phyloP scores from a whole-genome alignment of 2,888 invertebrate genomes.

The Rhagonycha lutea region DNA sequence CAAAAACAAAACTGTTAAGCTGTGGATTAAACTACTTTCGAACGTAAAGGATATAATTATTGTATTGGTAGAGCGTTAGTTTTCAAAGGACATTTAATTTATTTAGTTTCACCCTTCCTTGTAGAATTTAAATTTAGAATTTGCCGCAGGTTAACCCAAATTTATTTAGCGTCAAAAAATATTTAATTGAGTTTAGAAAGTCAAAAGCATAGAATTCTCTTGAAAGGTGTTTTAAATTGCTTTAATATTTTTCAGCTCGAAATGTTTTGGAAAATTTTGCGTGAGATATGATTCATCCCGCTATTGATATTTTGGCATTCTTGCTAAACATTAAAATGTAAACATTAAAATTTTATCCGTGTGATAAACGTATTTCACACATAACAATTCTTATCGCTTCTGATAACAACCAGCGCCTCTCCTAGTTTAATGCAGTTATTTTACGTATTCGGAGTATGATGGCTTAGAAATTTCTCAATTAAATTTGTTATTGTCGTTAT shows the following conservation, averaged over 20 bases:
- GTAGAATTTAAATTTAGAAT: background rate
- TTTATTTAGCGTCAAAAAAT: background rate
- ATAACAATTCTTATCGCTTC: background rate
- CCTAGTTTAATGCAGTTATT: background rate
- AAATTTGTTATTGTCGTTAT: background rate
- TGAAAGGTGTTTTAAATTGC: background rate
- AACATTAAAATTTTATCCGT: background rate
- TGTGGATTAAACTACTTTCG: background rate
- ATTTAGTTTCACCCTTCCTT: background rate
- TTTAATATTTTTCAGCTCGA: background rate
- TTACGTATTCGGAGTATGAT: background rate
- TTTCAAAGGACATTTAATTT: background rate
- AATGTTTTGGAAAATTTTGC: background rate
- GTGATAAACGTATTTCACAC: background rate
- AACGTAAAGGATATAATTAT: background rate
- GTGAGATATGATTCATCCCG: background rate
- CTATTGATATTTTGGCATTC: background rate
- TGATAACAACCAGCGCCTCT: background rate
- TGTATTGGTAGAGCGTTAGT: background rate
- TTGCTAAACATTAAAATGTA: background rate
- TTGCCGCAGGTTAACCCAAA: background rate
- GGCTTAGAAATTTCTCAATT: background rate
- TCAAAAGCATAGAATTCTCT: background rate
- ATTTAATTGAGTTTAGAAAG: background rate
- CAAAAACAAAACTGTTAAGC: background rate